Conservation (phyloP, 1,140 invertebrate genomes). For the Eupristina koningsbergeri region DNA sequence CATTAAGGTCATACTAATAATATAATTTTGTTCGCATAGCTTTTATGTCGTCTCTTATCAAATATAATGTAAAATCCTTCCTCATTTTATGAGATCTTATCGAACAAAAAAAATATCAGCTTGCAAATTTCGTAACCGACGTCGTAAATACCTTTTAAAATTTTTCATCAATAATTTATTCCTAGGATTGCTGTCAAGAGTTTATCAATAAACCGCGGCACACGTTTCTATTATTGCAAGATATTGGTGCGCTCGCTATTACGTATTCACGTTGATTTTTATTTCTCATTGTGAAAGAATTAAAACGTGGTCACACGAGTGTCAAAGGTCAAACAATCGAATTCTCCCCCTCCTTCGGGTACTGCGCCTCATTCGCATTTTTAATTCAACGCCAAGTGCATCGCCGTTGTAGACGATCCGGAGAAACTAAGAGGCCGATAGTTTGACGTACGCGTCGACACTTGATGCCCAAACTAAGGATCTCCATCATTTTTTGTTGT, state of each 20-base stretch:
- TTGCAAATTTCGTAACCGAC: not conserved
- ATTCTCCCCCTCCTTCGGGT: not conserved
- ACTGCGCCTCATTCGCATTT: not conserved
- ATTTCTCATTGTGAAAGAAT: not conserved
- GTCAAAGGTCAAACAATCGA: not conserved
- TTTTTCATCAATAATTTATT: not conserved
- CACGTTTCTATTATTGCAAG: not conserved
- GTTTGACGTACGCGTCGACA: not conserved
- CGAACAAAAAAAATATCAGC: not conserved
- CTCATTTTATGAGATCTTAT: not conserved
- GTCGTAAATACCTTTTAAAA: not conserved
- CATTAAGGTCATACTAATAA: too few species aligned
- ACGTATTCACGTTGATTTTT: not conserved
- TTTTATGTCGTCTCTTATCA: not conserved
- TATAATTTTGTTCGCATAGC: not conserved
- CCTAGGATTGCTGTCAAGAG: not conserved
- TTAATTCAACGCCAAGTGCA: not conserved
- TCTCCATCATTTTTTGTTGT: not conserved
- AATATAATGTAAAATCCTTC: not conserved
- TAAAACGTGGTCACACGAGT: not conserved
- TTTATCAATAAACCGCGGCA: not conserved
- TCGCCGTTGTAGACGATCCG: slow-evolving; percentile 2
- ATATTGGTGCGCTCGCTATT: not conserved
- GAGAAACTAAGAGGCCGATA: not conserved
- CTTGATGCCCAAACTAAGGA: not conserved